Evolutionary conservation across 2,797 vertebrate genomes (phyloP), one percentile per base, ranked within the genome.

Genomic region (Cygnus olor): DNA sequence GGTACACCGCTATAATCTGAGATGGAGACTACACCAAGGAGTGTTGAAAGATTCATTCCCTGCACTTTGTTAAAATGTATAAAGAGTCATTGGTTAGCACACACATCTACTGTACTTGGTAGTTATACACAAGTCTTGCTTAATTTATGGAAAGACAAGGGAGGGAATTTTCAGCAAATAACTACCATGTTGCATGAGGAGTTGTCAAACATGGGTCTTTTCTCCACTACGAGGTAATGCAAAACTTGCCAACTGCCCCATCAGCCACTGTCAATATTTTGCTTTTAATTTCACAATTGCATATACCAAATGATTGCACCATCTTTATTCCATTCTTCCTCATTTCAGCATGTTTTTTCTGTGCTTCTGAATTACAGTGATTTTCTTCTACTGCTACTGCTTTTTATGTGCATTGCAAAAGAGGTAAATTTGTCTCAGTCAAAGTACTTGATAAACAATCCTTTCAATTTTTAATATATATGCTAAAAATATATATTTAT

Each of bases 1-100:
- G 25, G 56, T 64, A 34, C 57, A 88, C 51, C 36, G 19, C n/a
- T 70, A n/a, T 30, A 76, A 80, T 38, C 28, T 61, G n/a, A n/a
- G 21, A 25, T 66, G 68, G 69, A 20, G 34, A 76, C 45, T 7
- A 34, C 10, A 42, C 5, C 3, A 60, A 58, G 44, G 38, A 47
- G 24, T 54, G 40, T 2, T 69, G 80, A 78, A 88, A 72, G 38
- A 69, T 4, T 5, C 36, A 66, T 70, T 66, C 51, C 49, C 73
- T n/a, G 38, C 16, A 51, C 24, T 76, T 79, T 5, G 5, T 57
- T 63, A 93, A 38, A 73, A n/a, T 5, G 17, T 44, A 70, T 42
- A 81, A 88, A 73, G 24, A 17, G 27, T 73, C 0, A 0, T 53
- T 7, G 0, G 60, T 83, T 42, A 80, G n/a, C 28, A 38, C 36